phyloP scores from a whole-genome alignment of 2,113 vertebrate species.

The Pelecanoides urinatrix region DNA sequence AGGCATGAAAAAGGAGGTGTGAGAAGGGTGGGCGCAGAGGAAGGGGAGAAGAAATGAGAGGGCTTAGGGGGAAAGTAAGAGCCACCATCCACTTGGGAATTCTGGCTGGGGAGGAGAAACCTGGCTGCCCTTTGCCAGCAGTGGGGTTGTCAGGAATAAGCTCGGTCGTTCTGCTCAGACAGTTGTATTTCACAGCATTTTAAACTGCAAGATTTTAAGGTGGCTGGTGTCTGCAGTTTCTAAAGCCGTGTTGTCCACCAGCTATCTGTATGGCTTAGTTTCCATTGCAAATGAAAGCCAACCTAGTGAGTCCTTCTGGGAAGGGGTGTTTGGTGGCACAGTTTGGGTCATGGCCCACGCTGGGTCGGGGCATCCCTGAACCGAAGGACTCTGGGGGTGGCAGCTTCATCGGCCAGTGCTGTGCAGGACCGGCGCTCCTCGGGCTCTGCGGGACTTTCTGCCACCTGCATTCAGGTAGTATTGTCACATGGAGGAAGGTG shows the following conservation, averaged over 20 bases:
- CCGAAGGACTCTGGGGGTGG: rapidly evolving
- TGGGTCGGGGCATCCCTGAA: rapidly evolving
- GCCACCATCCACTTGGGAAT: rapidly evolving
- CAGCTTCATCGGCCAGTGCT: background rate
- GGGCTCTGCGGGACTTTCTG: background rate
- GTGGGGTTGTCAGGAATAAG: background rate
- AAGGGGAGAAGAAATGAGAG: background rate
- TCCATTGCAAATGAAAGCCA: background rate
- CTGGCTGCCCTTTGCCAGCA: background rate
- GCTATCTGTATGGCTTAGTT: background rate
- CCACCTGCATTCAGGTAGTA: background rate
- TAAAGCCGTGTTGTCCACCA: background rate
- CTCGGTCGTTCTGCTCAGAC: background rate
- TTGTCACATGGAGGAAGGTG: background rate
- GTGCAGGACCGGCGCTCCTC: background rate
- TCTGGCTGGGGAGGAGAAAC: background rate
- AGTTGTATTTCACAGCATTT: background rate
- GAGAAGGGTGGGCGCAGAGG: background rate
- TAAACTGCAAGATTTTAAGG: background rate
- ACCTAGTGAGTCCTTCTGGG: background rate
- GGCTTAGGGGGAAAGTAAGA: background rate
- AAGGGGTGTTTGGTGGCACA: background rate
- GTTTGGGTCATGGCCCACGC: background rate
- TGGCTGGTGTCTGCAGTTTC: background rate
- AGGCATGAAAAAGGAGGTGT: background rate